Evolutionary conservation across 2,888 invertebrate species (phyloP).

Genomic region (Pogonocherus hispidulus): DNA sequence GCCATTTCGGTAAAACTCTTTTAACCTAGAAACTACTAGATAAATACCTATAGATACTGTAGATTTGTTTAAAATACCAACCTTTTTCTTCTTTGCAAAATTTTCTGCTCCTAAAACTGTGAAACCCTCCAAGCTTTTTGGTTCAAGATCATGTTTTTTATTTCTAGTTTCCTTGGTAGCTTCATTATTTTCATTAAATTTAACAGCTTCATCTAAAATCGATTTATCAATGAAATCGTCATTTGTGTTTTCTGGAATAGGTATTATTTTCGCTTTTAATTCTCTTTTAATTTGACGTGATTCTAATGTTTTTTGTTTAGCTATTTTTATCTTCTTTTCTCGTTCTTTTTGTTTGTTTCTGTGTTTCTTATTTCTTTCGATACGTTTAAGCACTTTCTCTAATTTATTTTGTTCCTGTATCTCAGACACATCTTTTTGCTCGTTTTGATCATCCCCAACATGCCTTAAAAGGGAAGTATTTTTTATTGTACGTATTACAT

Average conservation of each 20-base stretch:
- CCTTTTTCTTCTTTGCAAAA: constrained; percentile 73
- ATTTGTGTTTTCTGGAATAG: constrained; percentile 54
- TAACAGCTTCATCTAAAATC: constrained; percentile 40
- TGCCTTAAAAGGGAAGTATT: constrained; percentile 2
- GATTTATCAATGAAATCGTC: constrained; percentile 53
- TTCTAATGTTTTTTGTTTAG: constrained; percentile 55
- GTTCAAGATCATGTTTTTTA: constrained; percentile 56
- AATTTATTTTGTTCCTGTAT: constrained; percentile 72
- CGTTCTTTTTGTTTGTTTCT: constrained; percentile 62
- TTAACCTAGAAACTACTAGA: constrained; percentile 72
- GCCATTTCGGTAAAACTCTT: constrained; percentile 88
- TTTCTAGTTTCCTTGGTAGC: constrained; percentile 37
- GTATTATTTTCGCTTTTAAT: constrained; percentile 48
- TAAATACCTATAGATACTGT: constrained; percentile 20
- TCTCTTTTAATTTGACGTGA: constrained; percentile 50
- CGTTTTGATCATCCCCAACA: constrained; percentile 8
- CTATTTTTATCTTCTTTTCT: constrained; percentile 58
- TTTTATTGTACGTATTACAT: not conserved
- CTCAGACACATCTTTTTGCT: constrained; percentile 57
- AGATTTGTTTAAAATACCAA: constrained; percentile 53
- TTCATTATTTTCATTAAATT: constrained; percentile 32
- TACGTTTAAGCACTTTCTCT: constrained; percentile 73
- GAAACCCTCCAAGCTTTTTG: constrained; percentile 70
- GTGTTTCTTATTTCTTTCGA: constrained; percentile 72
- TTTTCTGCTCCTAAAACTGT: constrained; percentile 79